A percentile compares a stretch with the other conserved stretches of the same genome.
These are phyloP conservation scores for Campylomormyrus numenius DNA, from an alignment of 2,113 vertebrate species.

Conservation along the genomic window DNA sequence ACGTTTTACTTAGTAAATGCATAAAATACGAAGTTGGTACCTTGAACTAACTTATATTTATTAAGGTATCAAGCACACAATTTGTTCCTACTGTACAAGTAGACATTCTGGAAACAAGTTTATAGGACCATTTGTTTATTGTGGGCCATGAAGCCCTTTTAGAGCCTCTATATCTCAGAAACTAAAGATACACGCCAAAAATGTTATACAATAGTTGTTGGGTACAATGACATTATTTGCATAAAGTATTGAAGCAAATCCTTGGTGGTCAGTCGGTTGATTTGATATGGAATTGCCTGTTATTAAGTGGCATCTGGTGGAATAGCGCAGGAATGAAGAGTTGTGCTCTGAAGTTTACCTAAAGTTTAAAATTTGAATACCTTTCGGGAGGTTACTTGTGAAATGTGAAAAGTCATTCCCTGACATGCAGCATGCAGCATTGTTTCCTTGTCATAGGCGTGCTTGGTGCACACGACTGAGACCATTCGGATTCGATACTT, in stretches of 20 bases:
- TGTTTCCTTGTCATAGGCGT: conserved; percentile 62
- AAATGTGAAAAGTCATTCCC: neutral
- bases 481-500: conserved; percentile 80
- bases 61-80: neutral
- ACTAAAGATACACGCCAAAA: neutral
- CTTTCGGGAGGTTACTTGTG: neutral
- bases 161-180: neutral
- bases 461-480: conserved; percentile 81
- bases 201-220: neutral
- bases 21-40: neutral
- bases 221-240: neutral
- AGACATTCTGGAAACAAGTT: neutral
- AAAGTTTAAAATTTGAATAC: neutral
- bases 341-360: neutral
- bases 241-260: neutral
- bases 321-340: neutral
- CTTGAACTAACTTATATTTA: neutral
- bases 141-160: neutral
- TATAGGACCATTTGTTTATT: neutral
- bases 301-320: neutral
- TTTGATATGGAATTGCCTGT: neutral
- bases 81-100: neutral
- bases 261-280: neutral
- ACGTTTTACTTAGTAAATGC: neutral
- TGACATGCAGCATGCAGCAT: neutral